phyloP scores from a whole-genome alignment of 2,888 invertebrate genomes.

The Caenorhabditis uteleia region DNA sequence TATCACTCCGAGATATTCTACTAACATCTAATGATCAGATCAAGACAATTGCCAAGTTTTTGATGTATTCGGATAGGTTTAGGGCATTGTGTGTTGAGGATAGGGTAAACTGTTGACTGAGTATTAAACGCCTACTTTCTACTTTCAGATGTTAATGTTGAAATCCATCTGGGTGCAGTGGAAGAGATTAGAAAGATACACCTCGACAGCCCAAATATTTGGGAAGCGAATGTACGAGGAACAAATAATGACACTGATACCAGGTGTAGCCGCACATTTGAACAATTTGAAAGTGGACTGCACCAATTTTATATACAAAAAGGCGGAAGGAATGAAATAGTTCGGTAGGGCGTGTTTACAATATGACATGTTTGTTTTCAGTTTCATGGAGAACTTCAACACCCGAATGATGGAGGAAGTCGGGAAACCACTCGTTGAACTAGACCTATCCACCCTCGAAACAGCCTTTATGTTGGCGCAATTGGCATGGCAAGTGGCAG shows the following conservation, averaged over 20 bases:
- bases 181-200: constrained; percentile 35
- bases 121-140: too few relatives aligned
- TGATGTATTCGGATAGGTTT: constrained; percentile 37
- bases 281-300: constrained; percentile 18
- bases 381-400: constrained; percentile 28
- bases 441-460: constrained; percentile 29
- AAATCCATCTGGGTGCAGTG: constrained; percentile 42
- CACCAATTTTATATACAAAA: constrained; percentile 22
- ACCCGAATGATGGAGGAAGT: constrained; percentile 42
- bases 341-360: constrained; percentile 1
- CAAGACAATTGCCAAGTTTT: constrained; percentile 37
- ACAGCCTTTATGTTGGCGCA: constrained; percentile 43
- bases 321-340: constrained; percentile 27
- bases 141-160: constrained; percentile 36
- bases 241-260: constrained; percentile 25
- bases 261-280: constrained; percentile 16
- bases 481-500: constrained; percentile 42
- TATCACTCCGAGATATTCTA: constrained; percentile 20
- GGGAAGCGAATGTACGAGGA: constrained; percentile 27
- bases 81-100: constrained; percentile 12
- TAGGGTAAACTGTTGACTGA: constrained; percentile 2
- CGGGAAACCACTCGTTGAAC: constrained; percentile 28
- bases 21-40: constrained; percentile 25
- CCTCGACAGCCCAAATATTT: constrained; percentile 32
- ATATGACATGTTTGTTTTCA: constrained; percentile 6